A percentile compares a stretch with the other conserved stretches of the same genome.
These are phyloP conservation scores for Drosophila hydei DNA, from an alignment of 1,140 invertebrate genomes.

Conservation along the genomic window DNA sequence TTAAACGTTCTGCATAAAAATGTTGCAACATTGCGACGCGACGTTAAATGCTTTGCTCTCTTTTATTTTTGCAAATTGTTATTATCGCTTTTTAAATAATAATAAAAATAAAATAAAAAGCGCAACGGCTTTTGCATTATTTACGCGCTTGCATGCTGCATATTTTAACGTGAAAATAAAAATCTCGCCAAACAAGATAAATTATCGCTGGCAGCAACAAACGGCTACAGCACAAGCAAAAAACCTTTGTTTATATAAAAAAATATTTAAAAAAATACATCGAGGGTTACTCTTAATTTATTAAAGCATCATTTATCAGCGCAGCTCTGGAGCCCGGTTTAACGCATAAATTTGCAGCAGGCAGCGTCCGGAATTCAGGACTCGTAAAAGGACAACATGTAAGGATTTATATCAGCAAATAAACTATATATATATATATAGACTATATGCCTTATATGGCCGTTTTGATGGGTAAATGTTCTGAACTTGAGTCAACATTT, in stretches of 20 bases:
- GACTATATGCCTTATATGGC: too few species aligned
- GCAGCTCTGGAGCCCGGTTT: conserved; percentile 4
- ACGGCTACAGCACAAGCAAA: conserved; percentile 39
- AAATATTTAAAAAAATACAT: conserved; percentile 18
- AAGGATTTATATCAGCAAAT: not conserved
- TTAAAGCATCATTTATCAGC: conserved; percentile 79
- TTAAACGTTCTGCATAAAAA: conserved; percentile 76
- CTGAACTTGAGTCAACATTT: too few species aligned
- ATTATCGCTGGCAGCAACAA: conserved; percentile 61
- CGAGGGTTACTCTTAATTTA: conserved; percentile 75
- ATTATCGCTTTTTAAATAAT: conserved; percentile 72
- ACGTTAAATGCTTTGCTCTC: conserved; percentile 44
- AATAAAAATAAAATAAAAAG: conserved; percentile 52
- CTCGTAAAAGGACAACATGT: not conserved
- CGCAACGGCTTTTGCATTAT: conserved; percentile 67
- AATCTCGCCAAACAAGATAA: conserved; percentile 81
- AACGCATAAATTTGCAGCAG: conserved; percentile 63
- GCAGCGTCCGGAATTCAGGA: not conserved
- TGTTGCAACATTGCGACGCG: not conserved
- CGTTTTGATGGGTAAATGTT: too few species aligned
- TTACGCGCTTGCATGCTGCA: conserved; percentile 73
- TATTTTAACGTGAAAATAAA: conserved; percentile 77
- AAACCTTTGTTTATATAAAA: conserved; percentile 19
- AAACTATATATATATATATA: not conserved
- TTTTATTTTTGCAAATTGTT: conserved; percentile 68